Conservation (phyloP, 2,797 vertebrate species). For the Mallotus villosus region DNA sequence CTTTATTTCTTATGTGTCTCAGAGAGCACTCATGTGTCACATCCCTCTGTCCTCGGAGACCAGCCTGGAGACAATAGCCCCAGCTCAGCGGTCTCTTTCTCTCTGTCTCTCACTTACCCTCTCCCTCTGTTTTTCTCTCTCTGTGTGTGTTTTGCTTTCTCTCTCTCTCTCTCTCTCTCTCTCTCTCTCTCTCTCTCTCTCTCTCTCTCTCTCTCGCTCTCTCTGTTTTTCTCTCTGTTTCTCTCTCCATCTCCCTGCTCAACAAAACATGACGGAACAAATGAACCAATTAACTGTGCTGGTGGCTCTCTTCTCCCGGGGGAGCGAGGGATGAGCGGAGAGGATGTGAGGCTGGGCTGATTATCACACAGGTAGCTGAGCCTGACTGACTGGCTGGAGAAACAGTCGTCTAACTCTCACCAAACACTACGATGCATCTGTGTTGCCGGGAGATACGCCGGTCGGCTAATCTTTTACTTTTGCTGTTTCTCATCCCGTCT, state of each 20-base stretch:
- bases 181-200: conserved; percentile 47
- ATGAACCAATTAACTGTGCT: conserved; percentile 80
- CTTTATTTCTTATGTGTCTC: conserved; percentile 62
- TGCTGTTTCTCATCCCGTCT: too few species aligned
- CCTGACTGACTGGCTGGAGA: neutral
- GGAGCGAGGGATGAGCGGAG: conserved; percentile 31
- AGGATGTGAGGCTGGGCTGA: neutral
- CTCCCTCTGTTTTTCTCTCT: too few species aligned
- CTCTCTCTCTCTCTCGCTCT: conserved; percentile 38
- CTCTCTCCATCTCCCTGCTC: conserved; percentile 63
- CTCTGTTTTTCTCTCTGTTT: conserved; percentile 50
- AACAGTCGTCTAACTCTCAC: too few species aligned
- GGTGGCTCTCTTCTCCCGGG: conserved; percentile 66
- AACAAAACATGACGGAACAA: conserved; percentile 81
- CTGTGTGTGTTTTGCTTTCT: too few species aligned
- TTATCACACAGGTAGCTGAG: conserved; percentile 7
- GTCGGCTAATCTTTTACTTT: too few species aligned
- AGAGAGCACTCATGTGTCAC: conserved; percentile 73
- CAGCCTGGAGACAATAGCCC: conserved; percentile 70
- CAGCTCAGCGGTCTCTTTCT: conserved; percentile 65
- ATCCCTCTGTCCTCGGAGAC: conserved; percentile 70
- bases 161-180: too few species aligned
- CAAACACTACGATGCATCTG: too few species aligned
- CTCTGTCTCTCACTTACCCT: conserved; percentile 31
- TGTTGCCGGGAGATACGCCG: too few species aligned